These are phyloP conservation scores for Melipona bicolor DNA, from an alignment of 2,888 invertebrate genomes.

Conservation along the genomic window DNA sequence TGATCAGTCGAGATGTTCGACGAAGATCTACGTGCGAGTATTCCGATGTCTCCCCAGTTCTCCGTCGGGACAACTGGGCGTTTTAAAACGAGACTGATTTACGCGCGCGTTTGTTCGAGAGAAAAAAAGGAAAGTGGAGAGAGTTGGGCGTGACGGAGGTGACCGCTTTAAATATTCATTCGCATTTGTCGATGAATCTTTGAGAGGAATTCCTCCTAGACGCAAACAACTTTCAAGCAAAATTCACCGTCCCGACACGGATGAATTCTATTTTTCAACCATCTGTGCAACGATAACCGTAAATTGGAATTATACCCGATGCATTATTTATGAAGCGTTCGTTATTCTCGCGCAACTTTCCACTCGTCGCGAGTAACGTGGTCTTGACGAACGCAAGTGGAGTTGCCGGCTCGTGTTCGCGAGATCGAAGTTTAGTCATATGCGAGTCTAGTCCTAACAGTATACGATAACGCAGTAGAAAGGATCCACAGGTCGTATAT, in stretches of 20 bases:
- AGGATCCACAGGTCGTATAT: no score
- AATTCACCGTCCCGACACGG: not conserved
- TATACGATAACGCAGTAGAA: no score
- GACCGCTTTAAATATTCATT: constrained; percentile 24
- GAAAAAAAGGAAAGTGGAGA: not conserved
- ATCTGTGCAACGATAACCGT: not conserved
- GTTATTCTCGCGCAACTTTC: not conserved
- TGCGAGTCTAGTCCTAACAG: no score
- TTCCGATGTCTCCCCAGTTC: no score
- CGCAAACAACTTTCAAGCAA: not conserved
- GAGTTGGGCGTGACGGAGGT: no score
- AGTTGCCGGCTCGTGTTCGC: not conserved
- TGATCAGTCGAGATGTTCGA: no score
- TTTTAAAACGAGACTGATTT: constrained; percentile 26
- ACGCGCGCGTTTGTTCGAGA: not conserved
- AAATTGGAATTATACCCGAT: constrained; percentile 4
- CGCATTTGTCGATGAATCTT: constrained; percentile 41
- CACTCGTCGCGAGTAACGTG: not conserved
- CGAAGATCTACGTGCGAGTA: no score
- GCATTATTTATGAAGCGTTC: not conserved
- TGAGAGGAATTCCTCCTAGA: not conserved
- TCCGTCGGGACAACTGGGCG: not conserved
- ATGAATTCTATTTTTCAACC: not conserved
- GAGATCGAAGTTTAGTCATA: not conserved
- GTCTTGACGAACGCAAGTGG: not conserved